Evolutionary conservation across 37 sponge, comb jelly and placozoan genomes (phyloP).

Genomic region (Halisarca cf. caerulea): DNA sequence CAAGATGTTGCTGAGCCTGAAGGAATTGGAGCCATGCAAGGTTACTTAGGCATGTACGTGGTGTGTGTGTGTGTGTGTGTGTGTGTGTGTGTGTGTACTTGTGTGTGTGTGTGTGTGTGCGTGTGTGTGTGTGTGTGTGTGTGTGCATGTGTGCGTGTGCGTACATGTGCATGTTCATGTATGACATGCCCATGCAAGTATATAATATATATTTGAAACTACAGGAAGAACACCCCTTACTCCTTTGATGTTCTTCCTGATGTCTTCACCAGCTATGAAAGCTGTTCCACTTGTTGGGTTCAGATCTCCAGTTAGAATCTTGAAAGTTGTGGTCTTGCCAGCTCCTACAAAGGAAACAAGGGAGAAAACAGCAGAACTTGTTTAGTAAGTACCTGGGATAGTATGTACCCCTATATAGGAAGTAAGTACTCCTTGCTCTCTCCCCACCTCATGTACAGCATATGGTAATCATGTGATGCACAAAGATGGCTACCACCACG

Average conservation of each 20-base stretch:
- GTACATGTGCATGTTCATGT: neutral
- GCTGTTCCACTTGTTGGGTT: slow-evolving; percentile 74
- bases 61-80: slow-evolving; percentile 24
- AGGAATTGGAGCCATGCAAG: no score
- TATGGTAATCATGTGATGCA: no score
- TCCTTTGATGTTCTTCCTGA: slow-evolving; percentile 41
- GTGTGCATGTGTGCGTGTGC: slow-evolving; percentile 5
- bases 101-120: slow-evolving; percentile 8
- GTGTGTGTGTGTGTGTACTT: slow-evolving; percentile 12
- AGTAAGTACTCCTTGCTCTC: no score
- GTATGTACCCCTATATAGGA: no score
- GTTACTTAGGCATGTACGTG: no score
- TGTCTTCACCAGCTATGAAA: slow-evolving; percentile 83
- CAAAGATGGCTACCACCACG: no score
- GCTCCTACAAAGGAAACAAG: slow-evolving; percentile 50
- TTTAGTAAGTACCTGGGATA: no score
- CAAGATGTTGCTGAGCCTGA: slow-evolving; percentile 57
- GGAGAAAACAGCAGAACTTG: no score
- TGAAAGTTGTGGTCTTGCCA: slow-evolving; percentile 96
- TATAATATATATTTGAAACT: neutral
- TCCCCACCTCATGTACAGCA: no score
- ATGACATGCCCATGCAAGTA: neutral
- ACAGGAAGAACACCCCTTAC: neutral
- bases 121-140: slow-evolving; percentile 11
- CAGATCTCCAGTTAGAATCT: slow-evolving; percentile 95